Conservation (phyloP, 2,888 invertebrate genomes). For the Troilus luridus region DNA sequence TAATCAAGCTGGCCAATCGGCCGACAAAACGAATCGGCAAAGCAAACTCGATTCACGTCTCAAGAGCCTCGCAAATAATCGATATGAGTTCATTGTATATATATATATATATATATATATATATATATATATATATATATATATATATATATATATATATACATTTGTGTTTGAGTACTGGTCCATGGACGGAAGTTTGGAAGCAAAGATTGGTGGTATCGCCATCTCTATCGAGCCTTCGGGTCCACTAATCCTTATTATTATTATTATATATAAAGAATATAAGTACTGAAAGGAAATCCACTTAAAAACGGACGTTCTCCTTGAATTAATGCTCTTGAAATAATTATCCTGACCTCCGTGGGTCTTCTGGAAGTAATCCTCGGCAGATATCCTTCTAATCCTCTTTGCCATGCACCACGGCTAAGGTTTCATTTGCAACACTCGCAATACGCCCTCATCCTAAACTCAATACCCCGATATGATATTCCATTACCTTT, state of each 20-base stretch:
- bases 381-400: not conserved
- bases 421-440: conserved; percentile 24
- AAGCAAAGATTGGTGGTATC: too few species aligned
- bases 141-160: too few species aligned
- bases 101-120: too few species aligned
- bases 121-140: too few species aligned
- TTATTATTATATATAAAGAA: not conserved
- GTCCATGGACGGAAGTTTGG: too few species aligned
- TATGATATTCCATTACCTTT: conserved; percentile 13
- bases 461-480: conserved; percentile 17
- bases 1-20: conserved; percentile 26
- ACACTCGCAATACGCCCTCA: not conserved
- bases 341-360: conserved; percentile 17
- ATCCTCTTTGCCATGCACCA: conserved; percentile 36
- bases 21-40: not conserved
- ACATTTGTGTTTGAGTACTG: too few species aligned
- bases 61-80: not conserved
- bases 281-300: not conserved
- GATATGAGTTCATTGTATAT: not conserved
- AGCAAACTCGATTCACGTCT: not conserved
- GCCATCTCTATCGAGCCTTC: too few species aligned
- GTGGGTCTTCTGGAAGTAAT: conserved; percentile 10
- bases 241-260: too few species aligned
- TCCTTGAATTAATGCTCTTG: conserved; percentile 24
- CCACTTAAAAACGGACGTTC: not conserved